Evolutionary conservation across 2,113 vertebrate species (phyloP).

Genomic region (Hirundichthys speculiger): DNA sequence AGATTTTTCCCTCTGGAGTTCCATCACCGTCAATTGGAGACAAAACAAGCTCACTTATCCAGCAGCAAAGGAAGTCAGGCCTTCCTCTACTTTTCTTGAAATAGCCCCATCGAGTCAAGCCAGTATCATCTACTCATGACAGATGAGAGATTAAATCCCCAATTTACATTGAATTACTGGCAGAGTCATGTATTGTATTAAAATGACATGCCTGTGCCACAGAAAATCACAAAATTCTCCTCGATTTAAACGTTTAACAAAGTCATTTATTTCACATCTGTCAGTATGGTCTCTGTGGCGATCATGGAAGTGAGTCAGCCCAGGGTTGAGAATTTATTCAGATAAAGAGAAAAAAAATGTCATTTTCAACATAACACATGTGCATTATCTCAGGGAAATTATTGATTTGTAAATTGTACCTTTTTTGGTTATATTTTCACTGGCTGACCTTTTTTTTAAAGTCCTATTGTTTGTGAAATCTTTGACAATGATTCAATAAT

Average conservation of each 20-base stretch:
- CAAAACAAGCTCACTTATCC: constrained; percentile 37
- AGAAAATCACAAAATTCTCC: background rate
- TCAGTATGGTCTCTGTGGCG: background rate
- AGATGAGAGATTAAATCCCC: background rate
- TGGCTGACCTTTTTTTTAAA: too few species aligned
- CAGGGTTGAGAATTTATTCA: background rate
- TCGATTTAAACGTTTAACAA: background rate
- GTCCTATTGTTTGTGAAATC: too few species aligned
- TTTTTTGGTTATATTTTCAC: too few species aligned
- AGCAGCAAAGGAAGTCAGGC: constrained; percentile 4
- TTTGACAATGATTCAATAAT: too few species aligned
- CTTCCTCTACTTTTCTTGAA: background rate
- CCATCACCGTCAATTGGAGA: constrained; percentile 37
- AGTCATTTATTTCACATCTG: constrained; percentile 1
- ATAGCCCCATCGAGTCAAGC: constrained; percentile 5
- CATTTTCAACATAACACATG: background rate
- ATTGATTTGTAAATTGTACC: background rate
- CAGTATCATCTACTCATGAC: background rate
- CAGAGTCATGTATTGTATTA: background rate
- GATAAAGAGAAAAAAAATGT: background rate
- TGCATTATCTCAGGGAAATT: too few species aligned
- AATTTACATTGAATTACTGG: background rate
- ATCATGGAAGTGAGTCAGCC: background rate
- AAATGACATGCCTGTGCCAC: background rate
- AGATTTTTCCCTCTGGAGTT: constrained; percentile 24